Evolutionary conservation across 1,140 invertebrate species (phyloP).

Genomic region (Macrosteles quadrilineatus): DNA sequence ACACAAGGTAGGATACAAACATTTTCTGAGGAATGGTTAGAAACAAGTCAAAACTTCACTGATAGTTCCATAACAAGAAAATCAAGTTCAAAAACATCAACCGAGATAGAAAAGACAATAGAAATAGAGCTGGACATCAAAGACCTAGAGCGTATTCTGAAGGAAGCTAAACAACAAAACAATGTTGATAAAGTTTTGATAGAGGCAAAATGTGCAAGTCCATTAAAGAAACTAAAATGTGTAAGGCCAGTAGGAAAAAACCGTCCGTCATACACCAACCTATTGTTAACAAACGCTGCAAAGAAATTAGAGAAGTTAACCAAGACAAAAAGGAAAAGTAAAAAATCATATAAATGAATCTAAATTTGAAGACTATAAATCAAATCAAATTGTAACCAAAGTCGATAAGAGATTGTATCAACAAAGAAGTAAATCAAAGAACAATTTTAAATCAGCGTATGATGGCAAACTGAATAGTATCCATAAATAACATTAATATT

Average conservation of each 20-base stretch:
- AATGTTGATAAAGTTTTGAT: background rate
- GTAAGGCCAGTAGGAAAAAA: background rate
- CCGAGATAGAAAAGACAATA: background rate
- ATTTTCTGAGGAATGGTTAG: background rate
- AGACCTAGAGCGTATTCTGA: conserved; percentile 12
- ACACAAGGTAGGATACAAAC: background rate
- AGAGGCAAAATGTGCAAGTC: background rate
- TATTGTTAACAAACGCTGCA: background rate
- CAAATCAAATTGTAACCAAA: too few relatives aligned
- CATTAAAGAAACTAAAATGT: background rate
- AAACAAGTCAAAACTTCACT: background rate
- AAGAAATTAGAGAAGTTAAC: background rate
- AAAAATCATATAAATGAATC: too few relatives aligned
- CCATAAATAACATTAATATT: too few relatives aligned
- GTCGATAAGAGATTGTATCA: too few relatives aligned
- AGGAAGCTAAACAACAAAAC: conserved; percentile 1
- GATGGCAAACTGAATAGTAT: too few relatives aligned
- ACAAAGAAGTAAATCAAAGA: too few relatives aligned
- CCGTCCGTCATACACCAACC: background rate
- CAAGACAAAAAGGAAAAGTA: conserved; percentile 18
- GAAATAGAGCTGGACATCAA: conserved; percentile 13
- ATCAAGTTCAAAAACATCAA: background rate
- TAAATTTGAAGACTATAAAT: too few relatives aligned
- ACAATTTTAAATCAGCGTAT: too few relatives aligned
- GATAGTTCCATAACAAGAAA: background rate